Evolutionary conservation across 2,113 vertebrate genomes (phyloP).

Genomic region (Eira barbara): DNA sequence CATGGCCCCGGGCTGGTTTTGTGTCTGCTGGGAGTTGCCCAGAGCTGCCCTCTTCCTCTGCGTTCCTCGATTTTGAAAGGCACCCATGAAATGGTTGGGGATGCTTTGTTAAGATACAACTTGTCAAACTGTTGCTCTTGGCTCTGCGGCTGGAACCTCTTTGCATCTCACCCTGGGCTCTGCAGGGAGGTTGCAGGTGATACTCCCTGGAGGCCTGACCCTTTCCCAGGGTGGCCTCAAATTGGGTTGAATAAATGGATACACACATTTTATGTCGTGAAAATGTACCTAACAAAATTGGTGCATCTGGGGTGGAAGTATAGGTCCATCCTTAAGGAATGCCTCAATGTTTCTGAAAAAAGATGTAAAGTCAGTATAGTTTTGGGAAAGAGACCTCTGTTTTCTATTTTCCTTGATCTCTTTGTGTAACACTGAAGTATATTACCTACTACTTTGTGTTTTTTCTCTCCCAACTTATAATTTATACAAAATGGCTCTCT

Average conservation of each 20-base stretch:
- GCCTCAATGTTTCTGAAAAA: neutral
- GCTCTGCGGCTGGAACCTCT: neutral
- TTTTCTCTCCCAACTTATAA: neutral
- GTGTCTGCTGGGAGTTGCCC: neutral
- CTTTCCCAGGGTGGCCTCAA: neutral
- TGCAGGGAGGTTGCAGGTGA: neutral
- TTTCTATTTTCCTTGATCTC: neutral
- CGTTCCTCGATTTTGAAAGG: neutral
- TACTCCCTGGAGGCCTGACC: neutral
- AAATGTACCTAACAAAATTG: neutral
- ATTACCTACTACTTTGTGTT: neutral
- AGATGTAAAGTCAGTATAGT: neutral
- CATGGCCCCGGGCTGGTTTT: neutral
- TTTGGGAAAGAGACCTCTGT: neutral
- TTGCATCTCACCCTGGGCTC: neutral
- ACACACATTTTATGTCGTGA: neutral
- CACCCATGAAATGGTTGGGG: neutral
- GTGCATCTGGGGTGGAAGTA: no score
- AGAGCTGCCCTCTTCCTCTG: neutral
- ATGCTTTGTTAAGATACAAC: neutral
- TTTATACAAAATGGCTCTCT: neutral
- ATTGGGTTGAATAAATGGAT: neutral
- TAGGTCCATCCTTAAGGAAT: neutral
- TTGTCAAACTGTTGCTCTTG: neutral
- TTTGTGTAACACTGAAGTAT: neutral